Evolutionary conservation across 2,888 invertebrate genomes (phyloP).

Genomic region (Cataglyphis cursor): DNA sequence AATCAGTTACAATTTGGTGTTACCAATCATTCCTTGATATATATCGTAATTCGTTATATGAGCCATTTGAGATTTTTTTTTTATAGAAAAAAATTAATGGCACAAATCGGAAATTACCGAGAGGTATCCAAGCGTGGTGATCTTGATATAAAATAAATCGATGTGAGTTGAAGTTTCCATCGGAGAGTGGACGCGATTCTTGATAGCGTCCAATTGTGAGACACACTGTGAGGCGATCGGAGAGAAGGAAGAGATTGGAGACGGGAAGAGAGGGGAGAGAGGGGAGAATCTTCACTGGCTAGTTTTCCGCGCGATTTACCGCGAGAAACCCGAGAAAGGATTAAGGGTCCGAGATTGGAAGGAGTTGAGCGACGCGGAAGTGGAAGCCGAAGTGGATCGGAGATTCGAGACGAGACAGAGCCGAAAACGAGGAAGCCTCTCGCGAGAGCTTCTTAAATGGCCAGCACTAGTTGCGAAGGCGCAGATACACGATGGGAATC

Average conservation of each 20-base stretch:
- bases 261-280: not conserved
- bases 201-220: slow-evolving; percentile 65
- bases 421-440: slow-evolving; percentile 78
- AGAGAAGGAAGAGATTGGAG: slow-evolving; percentile 54
- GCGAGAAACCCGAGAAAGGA: slow-evolving; percentile 82
- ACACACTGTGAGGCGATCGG: slow-evolving; percentile 58
- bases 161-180: slow-evolving; percentile 44
- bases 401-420: slow-evolving; percentile 56
- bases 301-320: slow-evolving; percentile 85
- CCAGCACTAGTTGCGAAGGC: slow-evolving; percentile 54
- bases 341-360: slow-evolving; percentile 80
- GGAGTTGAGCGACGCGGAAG: slow-evolving; percentile 68
- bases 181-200: slow-evolving; percentile 53
- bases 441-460: slow-evolving; percentile 76
- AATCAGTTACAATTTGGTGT: not conserved
- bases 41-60: not conserved
- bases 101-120: not conserved
- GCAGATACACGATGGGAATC: slow-evolving; percentile 16
- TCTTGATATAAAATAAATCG: slow-evolving; percentile 39
- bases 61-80: not conserved
- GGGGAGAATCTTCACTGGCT: slow-evolving; percentile 80
- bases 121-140: not conserved
- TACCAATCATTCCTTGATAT: not conserved
- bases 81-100: not conserved
- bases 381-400: slow-evolving; percentile 60